A percentile compares a stretch with the other conserved stretches of the same genome.
phyloP scores from a whole-genome alignment of 2,797 vertebrate genomes.

The Sebastes nivosus region DNA sequence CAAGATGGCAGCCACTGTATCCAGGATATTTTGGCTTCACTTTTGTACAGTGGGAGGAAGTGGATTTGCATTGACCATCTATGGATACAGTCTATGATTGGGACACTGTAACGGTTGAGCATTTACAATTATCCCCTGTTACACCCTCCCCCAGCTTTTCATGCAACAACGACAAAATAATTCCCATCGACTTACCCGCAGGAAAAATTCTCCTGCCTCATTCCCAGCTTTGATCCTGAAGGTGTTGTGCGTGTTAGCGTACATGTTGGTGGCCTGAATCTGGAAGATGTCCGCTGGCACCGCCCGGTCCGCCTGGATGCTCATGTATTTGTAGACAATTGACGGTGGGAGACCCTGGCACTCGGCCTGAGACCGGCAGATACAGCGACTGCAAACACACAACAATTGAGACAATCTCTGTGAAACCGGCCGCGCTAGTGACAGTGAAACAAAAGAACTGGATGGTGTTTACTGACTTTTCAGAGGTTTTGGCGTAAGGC shows the following conservation, averaged over 20 bases:
- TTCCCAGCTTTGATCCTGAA: conserved; percentile 98
- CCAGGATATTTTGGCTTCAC: no score
- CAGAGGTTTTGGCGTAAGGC: conserved; percentile 89
- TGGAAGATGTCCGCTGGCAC: conserved; percentile 96
- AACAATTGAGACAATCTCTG: not conserved
- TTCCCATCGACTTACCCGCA: conserved; percentile 75
- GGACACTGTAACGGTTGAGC: not conserved
- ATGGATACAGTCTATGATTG: not conserved
- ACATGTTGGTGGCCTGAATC: conserved; percentile 96
- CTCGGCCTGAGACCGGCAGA: conserved; percentile 84
- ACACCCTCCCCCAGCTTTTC: not conserved
- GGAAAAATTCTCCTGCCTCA: conserved; percentile 91
- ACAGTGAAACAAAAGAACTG: not conserved
- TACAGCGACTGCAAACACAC: conserved; percentile 88
- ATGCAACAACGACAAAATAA: conserved; percentile 34
- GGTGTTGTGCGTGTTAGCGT: conserved; percentile 93
- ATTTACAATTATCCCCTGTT: not conserved
- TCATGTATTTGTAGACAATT: conserved; percentile 98
- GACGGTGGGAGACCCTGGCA: conserved; percentile 88
- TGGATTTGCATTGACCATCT: no score
- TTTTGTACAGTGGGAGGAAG: no score
- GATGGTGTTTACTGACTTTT: conserved; percentile 86
- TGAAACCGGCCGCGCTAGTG: not conserved
- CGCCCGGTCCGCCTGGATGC: conserved; percentile 90
- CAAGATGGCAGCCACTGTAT: no score